Percentiles rank a stretch among this genome's conserved stretches.
phyloP scores from a whole-genome alignment of 2,888 invertebrate species.

The Kryphioiulus occultus region DNA sequence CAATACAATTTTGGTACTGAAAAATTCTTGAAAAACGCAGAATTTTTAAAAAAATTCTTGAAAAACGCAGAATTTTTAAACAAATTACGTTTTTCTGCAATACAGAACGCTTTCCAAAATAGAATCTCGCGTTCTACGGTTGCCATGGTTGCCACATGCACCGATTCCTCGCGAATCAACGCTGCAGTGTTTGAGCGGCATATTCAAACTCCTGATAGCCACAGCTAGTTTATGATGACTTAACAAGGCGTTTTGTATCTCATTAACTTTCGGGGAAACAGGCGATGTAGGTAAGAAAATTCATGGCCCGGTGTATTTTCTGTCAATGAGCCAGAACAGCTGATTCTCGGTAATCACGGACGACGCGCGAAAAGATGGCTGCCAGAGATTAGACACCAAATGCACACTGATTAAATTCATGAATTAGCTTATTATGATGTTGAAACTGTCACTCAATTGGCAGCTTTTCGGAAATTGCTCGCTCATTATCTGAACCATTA shows the following conservation, averaged over 20 bases:
- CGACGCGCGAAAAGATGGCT: background rate
- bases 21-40: no score
- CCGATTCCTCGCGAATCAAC: no score
- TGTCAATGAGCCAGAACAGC: background rate
- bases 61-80: no score
- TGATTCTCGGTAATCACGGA: background rate
- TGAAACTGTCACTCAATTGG: conserved; percentile 9
- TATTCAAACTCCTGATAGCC: no score
- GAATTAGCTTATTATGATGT: background rate
- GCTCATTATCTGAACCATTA: background rate
- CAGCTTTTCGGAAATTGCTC: background rate
- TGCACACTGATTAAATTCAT: background rate
- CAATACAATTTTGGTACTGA: no score
- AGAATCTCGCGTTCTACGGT: no score
- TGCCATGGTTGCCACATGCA: no score
- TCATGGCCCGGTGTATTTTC: background rate
- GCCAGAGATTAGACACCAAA: background rate
- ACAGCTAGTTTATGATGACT: no score
- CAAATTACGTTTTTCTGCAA: no score
- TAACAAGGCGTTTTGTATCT: background rate
- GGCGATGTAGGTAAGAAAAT: background rate
- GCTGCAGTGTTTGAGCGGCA: no score
- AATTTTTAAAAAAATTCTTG: no score
- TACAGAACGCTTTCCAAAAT: no score
- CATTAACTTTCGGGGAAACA: background rate